A percentile compares a stretch with the other conserved stretches of the same genome.
Evolutionary conservation across 30 jellyfish, hydroid and myxozoan species (phyloP).

Genomic region (Turritopsis dohrnii): DNA sequence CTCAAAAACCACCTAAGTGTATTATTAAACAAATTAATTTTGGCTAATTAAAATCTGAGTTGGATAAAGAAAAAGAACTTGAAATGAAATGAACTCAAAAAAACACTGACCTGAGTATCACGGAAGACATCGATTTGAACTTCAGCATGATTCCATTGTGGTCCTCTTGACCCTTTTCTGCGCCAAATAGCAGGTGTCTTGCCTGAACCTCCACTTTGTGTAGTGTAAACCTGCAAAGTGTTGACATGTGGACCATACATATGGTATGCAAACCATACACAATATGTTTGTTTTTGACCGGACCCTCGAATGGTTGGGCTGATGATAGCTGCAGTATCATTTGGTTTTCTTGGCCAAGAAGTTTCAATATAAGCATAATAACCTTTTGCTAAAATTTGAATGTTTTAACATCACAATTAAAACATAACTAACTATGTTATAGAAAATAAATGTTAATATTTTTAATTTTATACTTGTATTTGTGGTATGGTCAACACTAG

Average conservation of each 20-base stretch:
- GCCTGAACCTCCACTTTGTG: slow-evolving; percentile 32
- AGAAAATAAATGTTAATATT: not conserved
- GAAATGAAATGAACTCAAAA: not conserved
- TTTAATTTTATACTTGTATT: slow-evolving; percentile 43
- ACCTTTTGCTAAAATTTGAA: slow-evolving; percentile 48
- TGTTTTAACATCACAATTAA: not conserved
- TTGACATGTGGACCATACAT: slow-evolving; percentile 99
- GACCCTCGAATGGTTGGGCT: slow-evolving; percentile 70
- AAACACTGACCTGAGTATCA: slow-evolving; percentile 59
- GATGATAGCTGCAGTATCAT: slow-evolving; percentile 77
- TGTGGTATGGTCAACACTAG: slow-evolving; percentile 79
- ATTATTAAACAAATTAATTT: slow-evolving; percentile 1
- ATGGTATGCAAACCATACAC: slow-evolving; percentile 88
- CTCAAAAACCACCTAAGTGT: slow-evolving; percentile 81
- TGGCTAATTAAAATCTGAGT: no score
- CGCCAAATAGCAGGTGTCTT: slow-evolving; percentile 66
- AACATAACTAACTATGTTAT: not conserved
- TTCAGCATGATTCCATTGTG: slow-evolving; percentile 90
- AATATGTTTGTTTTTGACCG: slow-evolving; percentile 58
- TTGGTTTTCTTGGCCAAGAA: slow-evolving; percentile 73
- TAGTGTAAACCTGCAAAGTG: slow-evolving; percentile 69
- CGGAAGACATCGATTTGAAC: slow-evolving; percentile 58
- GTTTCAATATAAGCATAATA: slow-evolving; percentile 85
- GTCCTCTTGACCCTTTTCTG: slow-evolving; percentile 89
- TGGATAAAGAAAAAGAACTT: not conserved